Evolutionary conservation across 1,140 invertebrate species (phyloP).

Genomic region (Mya arenaria): DNA sequence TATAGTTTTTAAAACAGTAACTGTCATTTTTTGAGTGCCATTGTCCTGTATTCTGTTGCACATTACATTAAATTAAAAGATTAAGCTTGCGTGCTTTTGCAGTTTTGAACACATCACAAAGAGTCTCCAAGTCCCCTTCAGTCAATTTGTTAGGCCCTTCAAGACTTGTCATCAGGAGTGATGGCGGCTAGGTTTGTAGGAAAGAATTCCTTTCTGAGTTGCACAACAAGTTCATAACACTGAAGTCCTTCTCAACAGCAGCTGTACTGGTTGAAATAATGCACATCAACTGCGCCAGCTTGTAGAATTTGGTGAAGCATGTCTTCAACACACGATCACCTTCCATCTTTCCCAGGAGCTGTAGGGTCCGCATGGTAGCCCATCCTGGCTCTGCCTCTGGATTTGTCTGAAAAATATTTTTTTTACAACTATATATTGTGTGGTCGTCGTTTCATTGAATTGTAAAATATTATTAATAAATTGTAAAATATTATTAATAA

Average conservation of each 20-base stretch:
- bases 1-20: too few species aligned
- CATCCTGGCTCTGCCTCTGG: neutral
- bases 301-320: neutral
- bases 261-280: conserved; percentile 19
- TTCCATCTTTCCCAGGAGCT: neutral
- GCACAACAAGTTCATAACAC: conserved; percentile 4
- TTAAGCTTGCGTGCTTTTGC: neutral
- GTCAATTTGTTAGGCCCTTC: neutral
- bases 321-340: neutral
- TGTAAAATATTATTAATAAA: neutral
- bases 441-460: neutral
- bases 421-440: neutral
- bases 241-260: neutral
- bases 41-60: too few species aligned
- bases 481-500: neutral
- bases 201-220: neutral
- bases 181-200: neutral
- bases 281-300: neutral
- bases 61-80: too few species aligned
- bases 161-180: neutral
- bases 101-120: neutral
- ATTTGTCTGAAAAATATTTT: neutral
- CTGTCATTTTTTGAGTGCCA: too few species aligned
- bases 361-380: neutral
- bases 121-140: neutral